Evolutionary conservation across 1,140 invertebrate genomes (phyloP).

Genomic region (Gryllus bimaculatus): DNA sequence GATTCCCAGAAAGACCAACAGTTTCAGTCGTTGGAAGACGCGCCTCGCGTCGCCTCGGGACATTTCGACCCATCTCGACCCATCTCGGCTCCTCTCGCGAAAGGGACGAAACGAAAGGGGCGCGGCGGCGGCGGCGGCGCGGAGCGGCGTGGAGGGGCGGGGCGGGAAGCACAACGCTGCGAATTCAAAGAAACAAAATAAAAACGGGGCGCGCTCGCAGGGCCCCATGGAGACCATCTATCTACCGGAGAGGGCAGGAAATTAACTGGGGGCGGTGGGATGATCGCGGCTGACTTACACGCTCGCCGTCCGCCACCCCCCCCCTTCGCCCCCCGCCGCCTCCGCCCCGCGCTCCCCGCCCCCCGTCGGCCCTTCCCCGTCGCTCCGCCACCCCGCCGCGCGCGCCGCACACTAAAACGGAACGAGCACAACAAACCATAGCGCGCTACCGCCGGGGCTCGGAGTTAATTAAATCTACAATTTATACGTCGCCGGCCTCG

Average conservation of each 20-base stretch:
- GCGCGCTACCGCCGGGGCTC: background rate
- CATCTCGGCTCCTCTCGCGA: background rate
- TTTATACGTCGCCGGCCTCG: background rate
- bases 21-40: too few species aligned
- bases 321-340: background rate
- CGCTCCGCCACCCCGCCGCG: background rate
- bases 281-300: constrained; percentile 8
- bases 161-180: background rate
- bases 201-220: background rate
- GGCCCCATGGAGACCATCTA: background rate
- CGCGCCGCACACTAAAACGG: background rate
- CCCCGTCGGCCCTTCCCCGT: background rate
- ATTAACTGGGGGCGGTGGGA: background rate
- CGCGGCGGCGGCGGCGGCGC: too few species aligned
- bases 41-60: too few species aligned
- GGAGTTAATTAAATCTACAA: constrained; percentile 5
- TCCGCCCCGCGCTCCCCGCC: background rate
- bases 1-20: too few species aligned
- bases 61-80: too few species aligned
- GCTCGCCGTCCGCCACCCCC: background rate
- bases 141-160: too few species aligned
- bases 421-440: constrained; percentile 4
- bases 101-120: background rate
- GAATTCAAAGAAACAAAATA: constrained; percentile 6
- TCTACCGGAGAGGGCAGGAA: background rate